These are phyloP conservation scores for Phania funesta DNA, from an alignment of 2,888 invertebrate species.

Conservation along the genomic window DNA sequence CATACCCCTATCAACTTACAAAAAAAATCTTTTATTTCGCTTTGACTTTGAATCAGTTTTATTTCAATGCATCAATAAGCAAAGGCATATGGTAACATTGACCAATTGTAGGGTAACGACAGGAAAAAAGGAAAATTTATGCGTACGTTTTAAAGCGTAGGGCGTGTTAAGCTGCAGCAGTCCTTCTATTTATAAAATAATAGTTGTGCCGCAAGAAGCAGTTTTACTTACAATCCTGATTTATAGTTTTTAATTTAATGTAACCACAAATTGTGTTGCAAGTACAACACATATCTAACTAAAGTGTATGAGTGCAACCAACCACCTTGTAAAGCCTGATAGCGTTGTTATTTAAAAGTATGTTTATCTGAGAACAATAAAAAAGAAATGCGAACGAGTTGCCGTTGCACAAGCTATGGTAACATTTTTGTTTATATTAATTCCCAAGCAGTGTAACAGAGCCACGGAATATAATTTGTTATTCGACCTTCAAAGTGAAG, in stretches of 20 bases:
- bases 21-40: too few species aligned
- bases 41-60: too few species aligned
- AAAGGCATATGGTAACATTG: too few species aligned
- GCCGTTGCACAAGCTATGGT: too few species aligned
- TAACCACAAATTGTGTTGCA: slow-evolving; percentile 48
- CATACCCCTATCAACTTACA: too few species aligned
- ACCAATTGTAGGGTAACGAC: neutral
- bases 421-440: too few species aligned
- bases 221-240: slow-evolving; percentile 49
- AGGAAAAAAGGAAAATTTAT: neutral
- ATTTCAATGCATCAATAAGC: too few species aligned
- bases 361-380: neutral
- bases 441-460: too few species aligned
- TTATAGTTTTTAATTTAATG: slow-evolving; percentile 65
- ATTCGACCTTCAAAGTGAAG: too few species aligned
- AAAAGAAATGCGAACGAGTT: too few species aligned
- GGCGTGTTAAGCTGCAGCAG: slow-evolving; percentile 35
- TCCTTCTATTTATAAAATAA: slow-evolving; percentile 30
- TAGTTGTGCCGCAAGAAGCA: slow-evolving; percentile 51
- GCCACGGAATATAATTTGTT: too few species aligned
- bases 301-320: too few species aligned
- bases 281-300: neutral
- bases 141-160: slow-evolving; percentile 8
- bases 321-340: slow-evolving; percentile 8
- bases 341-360: slow-evolving; percentile 1